Base-by-base conservation (phyloP, 2,888 invertebrate genomes). In the Patella pellucida region DNA sequence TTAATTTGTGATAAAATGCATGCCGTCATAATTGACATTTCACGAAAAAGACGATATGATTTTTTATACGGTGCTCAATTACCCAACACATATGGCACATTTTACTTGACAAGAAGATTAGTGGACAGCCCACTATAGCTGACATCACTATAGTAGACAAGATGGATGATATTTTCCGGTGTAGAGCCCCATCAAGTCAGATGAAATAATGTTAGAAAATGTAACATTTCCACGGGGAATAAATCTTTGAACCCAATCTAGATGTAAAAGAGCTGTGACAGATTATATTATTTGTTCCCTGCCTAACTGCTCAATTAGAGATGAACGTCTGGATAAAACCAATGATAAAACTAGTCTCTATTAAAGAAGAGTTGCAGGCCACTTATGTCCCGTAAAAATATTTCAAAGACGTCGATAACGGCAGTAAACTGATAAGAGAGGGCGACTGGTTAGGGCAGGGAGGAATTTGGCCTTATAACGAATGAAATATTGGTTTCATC, bases 401-500 rank as follows among this genome's bases (percentile, higher is more conserved):
- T 62, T 23, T 23, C 62, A 19, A 62, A 19, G 62, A 62, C 62
- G 23, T 62, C 62, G 62, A 62, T 62, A 62, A 23, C 62, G 62
- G 62, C 62, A 23, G 62, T 62, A 62, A 62, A 62, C 62, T 62
- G 62, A 62, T 62, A 62, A 62, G 62, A 62, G 62, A 62, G 62
- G 62, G 62, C 23, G 62, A 62, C 19, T 62, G 62, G 19, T 23
- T 19, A 62, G 62, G 62, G 62, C 62, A 62, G 23, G 11, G 62
- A 62, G 62, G 62, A 62, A 62, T 62, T 62, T 19, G 62, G 19
- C 23, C 62, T 62, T 62, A 62, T 62, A 62, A 62, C 62, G 19
- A 72, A 80, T 78, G 80, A 80, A 78, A 80, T 80, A 80, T 78
- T 80, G 75, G 75, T 41, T 74, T 74, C 74, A 74, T 74, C 62